phyloP scores from a whole-genome alignment of 1,140 invertebrate species.

The Sminthurinus signatus region DNA sequence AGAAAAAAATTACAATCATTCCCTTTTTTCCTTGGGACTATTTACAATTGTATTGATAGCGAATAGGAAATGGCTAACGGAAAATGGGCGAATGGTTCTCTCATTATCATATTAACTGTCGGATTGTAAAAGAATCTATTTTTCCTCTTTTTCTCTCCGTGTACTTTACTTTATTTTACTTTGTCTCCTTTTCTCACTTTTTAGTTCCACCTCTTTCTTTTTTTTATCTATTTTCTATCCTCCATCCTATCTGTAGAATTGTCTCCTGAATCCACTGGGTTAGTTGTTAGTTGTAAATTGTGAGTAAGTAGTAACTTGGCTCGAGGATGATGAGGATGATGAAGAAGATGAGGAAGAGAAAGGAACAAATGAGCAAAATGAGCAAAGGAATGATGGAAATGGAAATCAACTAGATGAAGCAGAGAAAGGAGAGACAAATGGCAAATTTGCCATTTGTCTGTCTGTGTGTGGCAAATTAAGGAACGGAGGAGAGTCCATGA shows the following conservation, averaged over 20 bases:
- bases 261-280: no score
- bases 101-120: constrained; percentile 16
- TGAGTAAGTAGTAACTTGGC: no score
- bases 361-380: neutral
- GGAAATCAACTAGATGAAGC: no score
- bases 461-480: neutral
- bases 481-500: neutral
- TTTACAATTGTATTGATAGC: neutral
- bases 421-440: neutral
- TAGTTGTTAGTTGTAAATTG: no score
- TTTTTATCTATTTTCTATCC: no score
- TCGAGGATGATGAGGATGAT: no score
- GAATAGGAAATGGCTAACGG: no score
- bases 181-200: neutral
- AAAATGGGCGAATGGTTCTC: neutral
- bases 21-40: neutral
- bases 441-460: neutral
- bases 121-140: constrained; percentile 5
- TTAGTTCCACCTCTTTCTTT: no score
- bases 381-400: neutral
- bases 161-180: no score
- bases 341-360: neutral
- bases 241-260: no score
- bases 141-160: constrained; percentile 8
- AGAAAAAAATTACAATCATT: neutral